Evolutionary conservation across 2,888 invertebrate genomes (phyloP), one percentile per base, ranked within the genome.

Genomic region (Leucophora obtusa): DNA sequence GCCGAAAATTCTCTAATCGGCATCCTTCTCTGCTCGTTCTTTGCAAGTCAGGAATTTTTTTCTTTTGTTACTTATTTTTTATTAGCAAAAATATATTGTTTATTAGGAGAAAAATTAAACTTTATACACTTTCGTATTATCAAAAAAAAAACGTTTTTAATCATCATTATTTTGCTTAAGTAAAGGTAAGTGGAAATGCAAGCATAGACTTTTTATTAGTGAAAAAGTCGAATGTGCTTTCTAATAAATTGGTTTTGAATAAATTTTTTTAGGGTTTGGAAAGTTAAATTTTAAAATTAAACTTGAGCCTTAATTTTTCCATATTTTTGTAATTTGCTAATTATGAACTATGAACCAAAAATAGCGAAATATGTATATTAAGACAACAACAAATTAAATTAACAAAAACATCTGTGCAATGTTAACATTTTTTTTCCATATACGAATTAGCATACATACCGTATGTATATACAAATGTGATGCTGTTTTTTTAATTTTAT

Each of bases 61-160:
- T 65, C n/a, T 72, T 79, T 79, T 72, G 63, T 75, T 69, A 56
- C 38, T 50, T 58, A 59, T 70, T 76, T 76, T 79, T 35, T 68
- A 69, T 63, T 51, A 68, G 65, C 58, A 71, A 59, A 68, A 72
- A 59, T 47, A 35, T 17, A 60, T 65, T 50, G 54, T 65, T 73
- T 63, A 47, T 70, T 70, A n/a, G 33, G 10, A 54, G n/a, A 54
- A 9, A 28, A 28, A 54, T 54, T 54, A 54, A 21, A 17, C 28
- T 3, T 10, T 21, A 11, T 54, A 14, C 8, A 15, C 21, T 54
- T 54, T 21, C 8, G 33, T 33, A 14, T 17, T 43, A 28, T 18
- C 33, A 69, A 58, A 11, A 21, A 63, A 28, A 65, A 43, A 59
- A 7, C 17, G 11, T n/a, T 51, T 17, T 17, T 28, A 28, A 28